A percentile compares a stretch with the other conserved stretches of the same genome.
Evolutionary conservation across 2,797 vertebrate genomes (phyloP).

Genomic region (Amniataba percoides): DNA sequence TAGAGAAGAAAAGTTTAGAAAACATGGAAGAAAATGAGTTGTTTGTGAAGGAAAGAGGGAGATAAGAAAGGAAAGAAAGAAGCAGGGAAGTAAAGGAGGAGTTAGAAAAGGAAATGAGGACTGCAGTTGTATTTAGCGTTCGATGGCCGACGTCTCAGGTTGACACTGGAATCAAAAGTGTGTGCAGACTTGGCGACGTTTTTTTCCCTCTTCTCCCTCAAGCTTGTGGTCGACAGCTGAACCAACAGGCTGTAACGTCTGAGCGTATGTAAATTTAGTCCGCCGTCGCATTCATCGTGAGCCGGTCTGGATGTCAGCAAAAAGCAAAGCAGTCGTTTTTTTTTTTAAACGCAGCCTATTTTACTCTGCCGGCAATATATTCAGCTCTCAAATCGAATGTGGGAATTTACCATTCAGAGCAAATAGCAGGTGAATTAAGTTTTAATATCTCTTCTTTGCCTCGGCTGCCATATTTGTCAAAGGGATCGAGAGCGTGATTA

Average conservation of each 20-base stretch:
- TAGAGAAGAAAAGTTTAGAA: too few relatives aligned
- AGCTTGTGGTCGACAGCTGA: background rate
- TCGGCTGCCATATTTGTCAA: constrained; percentile 52
- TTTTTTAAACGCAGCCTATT: constrained; percentile 28
- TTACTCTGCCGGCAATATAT: constrained; percentile 23
- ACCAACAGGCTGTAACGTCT: constrained; percentile 14
- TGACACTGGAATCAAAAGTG: too few relatives aligned
- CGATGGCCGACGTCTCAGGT: background rate
- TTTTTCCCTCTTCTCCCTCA: background rate
- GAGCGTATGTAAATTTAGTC: constrained; percentile 27
- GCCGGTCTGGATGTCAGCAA: constrained; percentile 28
- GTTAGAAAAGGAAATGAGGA: background rate
- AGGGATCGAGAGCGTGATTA: constrained; percentile 26
- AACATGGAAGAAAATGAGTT: too few relatives aligned
- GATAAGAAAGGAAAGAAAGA: background rate
- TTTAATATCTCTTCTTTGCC: constrained; percentile 57
- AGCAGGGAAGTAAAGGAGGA: too few relatives aligned
- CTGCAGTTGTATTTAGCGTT: too few relatives aligned
- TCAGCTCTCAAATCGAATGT: constrained; percentile 32
- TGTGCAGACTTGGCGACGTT: background rate
- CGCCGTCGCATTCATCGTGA: constrained; percentile 1
- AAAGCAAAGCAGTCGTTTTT: constrained; percentile 25
- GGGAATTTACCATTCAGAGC: constrained; percentile 49
- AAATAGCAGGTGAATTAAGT: constrained; percentile 59
- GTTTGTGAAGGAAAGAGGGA: too few relatives aligned